Evolutionary conservation across 1,140 invertebrate genomes (phyloP), one percentile per base, ranked within the genome.

Genomic region (Drosophila kurseongensis): DNA sequence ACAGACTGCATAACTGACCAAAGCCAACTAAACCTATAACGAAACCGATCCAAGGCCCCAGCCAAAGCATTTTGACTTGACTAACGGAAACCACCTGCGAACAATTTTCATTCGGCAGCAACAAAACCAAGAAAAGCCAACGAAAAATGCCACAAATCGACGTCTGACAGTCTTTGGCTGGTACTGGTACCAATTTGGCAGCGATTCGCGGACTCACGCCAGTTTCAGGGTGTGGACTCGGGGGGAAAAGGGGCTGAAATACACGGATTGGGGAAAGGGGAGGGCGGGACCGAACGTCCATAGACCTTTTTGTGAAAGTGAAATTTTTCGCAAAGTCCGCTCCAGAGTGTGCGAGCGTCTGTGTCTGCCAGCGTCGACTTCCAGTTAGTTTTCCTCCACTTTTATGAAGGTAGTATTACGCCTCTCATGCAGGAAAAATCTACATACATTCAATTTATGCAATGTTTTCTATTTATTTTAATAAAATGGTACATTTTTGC

Each of bases 271-370:
- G 27, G 16, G 13, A 35, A 40, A 23, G 29, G 50, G 50, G n/a
- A 18, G 27, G 40, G 41, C 32, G 50, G 45, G 47, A 56, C 50
- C 61, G 47, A 54, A 36, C 83, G 82, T 88, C 75, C 82, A 79
- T 73, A 86, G 82, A 86, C 82, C 82, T 86, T 85, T 71, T 86
- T 79, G 82, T 86, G 83, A 86, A 86, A 86, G 82, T 86, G 82
- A 86, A 86, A 86, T 86, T 76, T 82, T 83, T 54, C 18, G 50
- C 61, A 63, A 75, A 65, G 66, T 58, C 36, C 59, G 16, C 35
- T 40, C 14, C 50, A 51, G 62, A 51, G 47, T 66, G 18, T 58
- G 40, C 65, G 59, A 55, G 48, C 54, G 48, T 44, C 23, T 54
- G 60, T 71, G 56, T 76, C 59, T 50, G 63, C 41, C 61, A 77